A percentile compares a stretch with the other conserved stretches of the same genome.
These are phyloP conservation scores for Ochropleura plecta DNA, from an alignment of 2,888 invertebrate genomes.

Conservation along the genomic window DNA sequence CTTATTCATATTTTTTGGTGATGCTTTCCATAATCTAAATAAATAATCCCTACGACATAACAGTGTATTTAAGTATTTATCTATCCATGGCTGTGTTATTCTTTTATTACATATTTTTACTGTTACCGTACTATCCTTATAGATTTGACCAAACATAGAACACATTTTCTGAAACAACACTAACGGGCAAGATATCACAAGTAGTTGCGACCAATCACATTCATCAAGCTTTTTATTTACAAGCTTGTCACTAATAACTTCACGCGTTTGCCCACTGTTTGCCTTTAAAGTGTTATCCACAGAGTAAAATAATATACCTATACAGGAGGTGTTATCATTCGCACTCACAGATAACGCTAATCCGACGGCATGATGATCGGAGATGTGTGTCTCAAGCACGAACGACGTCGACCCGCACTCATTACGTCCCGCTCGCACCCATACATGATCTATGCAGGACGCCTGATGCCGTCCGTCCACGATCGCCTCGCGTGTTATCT, in stretches of 20 bases:
- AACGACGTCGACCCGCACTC: not conserved
- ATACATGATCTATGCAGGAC: not conserved
- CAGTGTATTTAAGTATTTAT: no score
- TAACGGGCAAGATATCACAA: not conserved
- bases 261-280: not conserved
- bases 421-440: not conserved
- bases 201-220: not conserved
- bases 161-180: not conserved
- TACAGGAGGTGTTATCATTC: not conserved
- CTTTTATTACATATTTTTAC: no score
- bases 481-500: conserved; percentile 11
- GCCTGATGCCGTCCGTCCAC: not conserved
- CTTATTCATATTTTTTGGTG: no score
- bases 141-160: not conserved
- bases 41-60: no score
- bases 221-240: not conserved
- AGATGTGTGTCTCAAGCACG: not conserved
- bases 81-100: no score
- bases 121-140: no score
- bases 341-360: not conserved
- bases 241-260: not conserved
- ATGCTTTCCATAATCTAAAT: no score
- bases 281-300: not conserved
- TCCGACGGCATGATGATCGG: not conserved
- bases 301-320: no score